phyloP scores from a whole-genome alignment of 2,888 invertebrate genomes.

The Synanthedon tipuliformis region DNA sequence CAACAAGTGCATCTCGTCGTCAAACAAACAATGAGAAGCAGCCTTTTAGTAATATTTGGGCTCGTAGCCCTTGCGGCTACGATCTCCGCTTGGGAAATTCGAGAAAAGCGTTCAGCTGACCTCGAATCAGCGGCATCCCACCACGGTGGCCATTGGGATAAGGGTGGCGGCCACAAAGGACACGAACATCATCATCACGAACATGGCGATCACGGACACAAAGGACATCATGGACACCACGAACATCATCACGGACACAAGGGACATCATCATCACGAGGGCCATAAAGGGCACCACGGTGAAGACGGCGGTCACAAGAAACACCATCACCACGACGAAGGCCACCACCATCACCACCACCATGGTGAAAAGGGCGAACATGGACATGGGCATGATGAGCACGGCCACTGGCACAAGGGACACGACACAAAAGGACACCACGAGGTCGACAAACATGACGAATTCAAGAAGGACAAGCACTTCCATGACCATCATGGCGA shows the following conservation, averaged over 20 bases:
- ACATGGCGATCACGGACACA: conserved; percentile 75
- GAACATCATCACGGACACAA: conserved; percentile 74
- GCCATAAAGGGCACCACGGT: conserved; percentile 70
- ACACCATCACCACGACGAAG: conserved; percentile 74
- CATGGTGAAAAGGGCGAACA: conserved; percentile 75
- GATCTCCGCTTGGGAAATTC: conserved; percentile 58
- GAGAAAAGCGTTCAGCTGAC: conserved; percentile 60
- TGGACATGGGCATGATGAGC: conserved; percentile 62
- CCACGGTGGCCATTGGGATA: conserved; percentile 37
- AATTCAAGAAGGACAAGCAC: conserved; percentile 86
- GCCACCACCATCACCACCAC: conserved; percentile 72
- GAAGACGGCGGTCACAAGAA: conserved; percentile 75
- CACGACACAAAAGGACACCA: conserved; percentile 88
- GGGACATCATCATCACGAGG: conserved; percentile 78
- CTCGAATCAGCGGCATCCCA: conserved; percentile 63
- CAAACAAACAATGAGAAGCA: conserved; percentile 44
- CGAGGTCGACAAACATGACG: conserved; percentile 83
- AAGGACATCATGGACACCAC: conserved; percentile 77
- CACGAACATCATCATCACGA: conserved; percentile 73
- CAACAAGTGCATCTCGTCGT: conserved; percentile 29
- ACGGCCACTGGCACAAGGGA: conserved; percentile 82
- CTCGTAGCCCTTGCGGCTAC: conserved; percentile 61
- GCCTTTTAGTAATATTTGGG: conserved; percentile 43
- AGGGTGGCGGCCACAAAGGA: conserved; percentile 74
- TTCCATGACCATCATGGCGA: conserved; percentile 87